Conservation (phyloP, 2,113 vertebrate genomes). For the Lanius collurio region DNA sequence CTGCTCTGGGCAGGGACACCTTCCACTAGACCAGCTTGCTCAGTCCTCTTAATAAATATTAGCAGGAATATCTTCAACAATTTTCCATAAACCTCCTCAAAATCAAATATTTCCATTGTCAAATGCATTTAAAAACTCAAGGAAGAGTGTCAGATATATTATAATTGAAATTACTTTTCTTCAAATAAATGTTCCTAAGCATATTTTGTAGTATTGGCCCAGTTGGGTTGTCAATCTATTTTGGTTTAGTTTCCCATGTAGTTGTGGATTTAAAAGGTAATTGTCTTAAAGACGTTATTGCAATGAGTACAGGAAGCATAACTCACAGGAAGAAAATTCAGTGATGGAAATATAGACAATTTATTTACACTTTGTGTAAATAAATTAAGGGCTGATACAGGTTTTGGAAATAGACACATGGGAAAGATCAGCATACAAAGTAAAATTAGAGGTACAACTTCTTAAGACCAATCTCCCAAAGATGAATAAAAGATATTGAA, state of each 20-base stretch:
- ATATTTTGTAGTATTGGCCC: neutral
- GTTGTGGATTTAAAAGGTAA: neutral
- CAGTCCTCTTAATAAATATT: neutral
- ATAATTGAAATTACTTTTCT: neutral
- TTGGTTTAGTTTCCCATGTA: neutral
- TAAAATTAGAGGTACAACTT: neutral
- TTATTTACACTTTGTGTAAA: neutral
- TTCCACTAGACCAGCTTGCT: neutral
- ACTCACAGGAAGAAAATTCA: neutral
- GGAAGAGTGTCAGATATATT: neutral
- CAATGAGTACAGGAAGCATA: neutral
- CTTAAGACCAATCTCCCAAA: neutral
- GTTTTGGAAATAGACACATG: neutral
- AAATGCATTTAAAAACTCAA: neutral
- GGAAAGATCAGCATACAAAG: neutral
- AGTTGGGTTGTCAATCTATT: fast-evolving
- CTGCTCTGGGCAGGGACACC: neutral
- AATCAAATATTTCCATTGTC: neutral
- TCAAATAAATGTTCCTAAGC: neutral
- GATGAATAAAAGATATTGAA: neutral
- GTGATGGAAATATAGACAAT: neutral
- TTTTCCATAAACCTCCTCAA: neutral
- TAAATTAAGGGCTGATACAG: neutral
- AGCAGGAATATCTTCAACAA: neutral
- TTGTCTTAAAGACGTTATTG: neutral